Percentiles rank a stretch among this genome's conserved stretches.
Evolutionary conservation across 2,797 vertebrate species (phyloP).

Genomic region (Coregonus ussuriensis): DNA sequence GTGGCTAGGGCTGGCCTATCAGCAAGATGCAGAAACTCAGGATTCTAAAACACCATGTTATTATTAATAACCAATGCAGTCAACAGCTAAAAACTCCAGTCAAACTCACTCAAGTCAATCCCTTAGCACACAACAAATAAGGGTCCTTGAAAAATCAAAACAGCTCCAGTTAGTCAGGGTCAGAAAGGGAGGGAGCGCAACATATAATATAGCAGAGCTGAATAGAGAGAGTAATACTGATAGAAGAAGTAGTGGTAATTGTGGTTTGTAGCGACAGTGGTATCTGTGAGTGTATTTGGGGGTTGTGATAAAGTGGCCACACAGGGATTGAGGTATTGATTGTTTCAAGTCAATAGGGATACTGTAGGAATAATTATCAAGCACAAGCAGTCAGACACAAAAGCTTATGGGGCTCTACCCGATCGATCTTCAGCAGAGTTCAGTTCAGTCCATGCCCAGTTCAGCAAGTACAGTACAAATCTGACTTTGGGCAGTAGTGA

Average conservation of each 20-base stretch:
- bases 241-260: no score
- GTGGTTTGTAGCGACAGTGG: no score
- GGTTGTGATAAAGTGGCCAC: no score
- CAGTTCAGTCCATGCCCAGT: not conserved
- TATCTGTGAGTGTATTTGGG: no score
- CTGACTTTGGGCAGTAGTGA: conserved; percentile 22
- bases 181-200: conserved; percentile 24
- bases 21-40: conserved; percentile 33
- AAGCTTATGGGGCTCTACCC: not conserved
- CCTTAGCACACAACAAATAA: not conserved
- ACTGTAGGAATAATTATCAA: no score
- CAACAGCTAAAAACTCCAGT: not conserved
- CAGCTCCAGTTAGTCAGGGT: conserved; percentile 19
- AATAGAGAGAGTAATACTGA: not conserved
- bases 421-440: no score
- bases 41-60: conserved; percentile 23
- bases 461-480: not conserved
- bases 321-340: no score
- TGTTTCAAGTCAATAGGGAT: no score
- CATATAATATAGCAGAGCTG: conserved; percentile 7
- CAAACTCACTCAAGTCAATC: not conserved
- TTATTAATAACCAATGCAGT: conserved; percentile 10
- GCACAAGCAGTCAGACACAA: no score
- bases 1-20: conserved; percentile 6
- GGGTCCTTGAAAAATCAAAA: not conserved